Base-by-base conservation (phyloP, 2,888 invertebrate genomes). In the Creontiades dilutus region DNA sequence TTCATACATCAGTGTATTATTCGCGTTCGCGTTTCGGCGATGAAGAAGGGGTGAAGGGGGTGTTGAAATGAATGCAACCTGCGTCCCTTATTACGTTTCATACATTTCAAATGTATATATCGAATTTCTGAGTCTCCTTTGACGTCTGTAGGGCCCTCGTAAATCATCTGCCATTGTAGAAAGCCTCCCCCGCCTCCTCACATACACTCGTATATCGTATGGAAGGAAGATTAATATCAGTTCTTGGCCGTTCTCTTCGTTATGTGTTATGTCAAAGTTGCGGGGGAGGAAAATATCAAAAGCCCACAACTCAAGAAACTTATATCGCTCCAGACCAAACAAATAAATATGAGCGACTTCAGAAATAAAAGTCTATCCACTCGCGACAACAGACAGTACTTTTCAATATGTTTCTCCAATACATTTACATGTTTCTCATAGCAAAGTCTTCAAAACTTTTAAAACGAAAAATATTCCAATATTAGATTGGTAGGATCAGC, bases 141-240 rank as follows among this genome's bases (percentile, higher is more conserved):
- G 61, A 61, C 61, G 14, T 61, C n/a, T 19, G 1, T 19, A 4
- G 61, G n/a, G 61, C 13, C 16, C 52, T 52, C 52, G 61, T 61
- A 61, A 16, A 61, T 61, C 61, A 61, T 61, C n/a, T n/a, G n/a
- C 2, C 16, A 61, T 19, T 61, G 61, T 61, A 19, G 9, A 61
- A 19, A n/a, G 16, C 61, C n/a, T 61, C 61, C 14, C 61, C 2
- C 37, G 7, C 7, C 2, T 37, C n/a, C n/a, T n/a, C n/a, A n/a
- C 2, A 37, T 37, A 37, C 7, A 37, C 37, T 37, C 37, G n/a
- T 19, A 19, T 61, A 61, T 19, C 61, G 14, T n/a, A 19, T 61
- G 19, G n/a, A 61, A 61, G 61, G 61, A 61, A 61, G 61, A 61
- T 61, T 61, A 61, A 61, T 19, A 61, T 61, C 61, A 61, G 61